Conservation (phyloP, 2,113 vertebrate genomes). For the Pterophyllum scalare region DNA sequence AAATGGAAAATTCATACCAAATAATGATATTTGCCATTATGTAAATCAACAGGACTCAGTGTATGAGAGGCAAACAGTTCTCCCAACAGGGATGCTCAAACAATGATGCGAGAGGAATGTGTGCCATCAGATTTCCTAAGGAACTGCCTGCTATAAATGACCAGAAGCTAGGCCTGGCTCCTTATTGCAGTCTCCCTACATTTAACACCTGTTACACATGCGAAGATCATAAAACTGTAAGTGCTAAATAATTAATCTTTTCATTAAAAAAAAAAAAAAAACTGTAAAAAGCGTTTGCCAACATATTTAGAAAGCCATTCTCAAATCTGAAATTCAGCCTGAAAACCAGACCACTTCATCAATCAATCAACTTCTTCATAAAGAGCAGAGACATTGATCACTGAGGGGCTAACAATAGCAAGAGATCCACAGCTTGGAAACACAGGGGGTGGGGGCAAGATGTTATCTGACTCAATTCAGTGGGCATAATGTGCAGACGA, state of each 20-base stretch:
- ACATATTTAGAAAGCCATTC: not conserved
- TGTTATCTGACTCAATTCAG: conserved; percentile 15
- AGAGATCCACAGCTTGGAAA: conserved; percentile 26
- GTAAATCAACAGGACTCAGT: not conserved
- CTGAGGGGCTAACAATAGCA: conserved; percentile 17
- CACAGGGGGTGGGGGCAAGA: not conserved
- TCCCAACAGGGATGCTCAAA: not conserved
- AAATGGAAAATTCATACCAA: not conserved
- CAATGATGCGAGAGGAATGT: not conserved
- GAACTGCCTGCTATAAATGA: not conserved
- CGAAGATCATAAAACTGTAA: not conserved
- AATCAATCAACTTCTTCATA: not conserved
- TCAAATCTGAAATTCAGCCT: not conserved
- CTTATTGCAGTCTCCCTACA: not conserved
- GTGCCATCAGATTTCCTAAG: not conserved
- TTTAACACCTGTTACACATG: not conserved
- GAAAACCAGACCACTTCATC: conserved; percentile 29
- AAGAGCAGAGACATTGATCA: not conserved
- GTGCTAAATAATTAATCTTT: not conserved
- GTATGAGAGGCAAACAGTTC: not conserved
- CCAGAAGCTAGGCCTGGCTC: not conserved
- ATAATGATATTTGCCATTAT: not conserved
- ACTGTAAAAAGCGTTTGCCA: not conserved
- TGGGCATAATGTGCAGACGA: conserved; percentile 13
- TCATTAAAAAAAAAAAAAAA: not conserved